These are phyloP conservation scores for Heliconius melpomene DNA, from an alignment of 1,140 invertebrate species.

Conservation along the genomic window DNA sequence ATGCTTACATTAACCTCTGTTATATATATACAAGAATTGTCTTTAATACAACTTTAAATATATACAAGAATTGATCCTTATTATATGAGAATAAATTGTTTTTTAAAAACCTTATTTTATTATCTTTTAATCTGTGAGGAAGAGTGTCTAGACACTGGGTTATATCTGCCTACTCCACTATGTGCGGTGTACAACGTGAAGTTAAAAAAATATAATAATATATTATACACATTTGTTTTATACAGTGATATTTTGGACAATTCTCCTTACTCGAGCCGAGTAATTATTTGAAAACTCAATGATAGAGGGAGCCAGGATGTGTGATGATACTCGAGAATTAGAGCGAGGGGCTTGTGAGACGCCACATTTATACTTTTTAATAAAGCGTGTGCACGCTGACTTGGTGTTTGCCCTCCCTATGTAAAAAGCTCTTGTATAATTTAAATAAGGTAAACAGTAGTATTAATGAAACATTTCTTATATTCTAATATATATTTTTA, in stretches of 20 bases:
- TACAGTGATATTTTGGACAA: background rate
- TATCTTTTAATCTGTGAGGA: too few relatives aligned
- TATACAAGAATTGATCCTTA: background rate
- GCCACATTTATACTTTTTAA: constrained; percentile 11
- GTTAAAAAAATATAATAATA: background rate
- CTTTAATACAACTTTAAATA: background rate
- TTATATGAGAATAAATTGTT: too few relatives aligned
- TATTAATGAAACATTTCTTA: background rate
- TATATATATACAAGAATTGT: constrained; percentile 16
- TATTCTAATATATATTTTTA: background rate
- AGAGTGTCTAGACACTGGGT: too few relatives aligned
- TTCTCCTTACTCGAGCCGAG: background rate
- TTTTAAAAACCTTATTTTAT: too few relatives aligned
- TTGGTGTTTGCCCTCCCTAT: background rate
- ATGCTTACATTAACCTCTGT: constrained; percentile 12
- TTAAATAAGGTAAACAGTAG: background rate
- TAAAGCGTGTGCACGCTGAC: background rate
- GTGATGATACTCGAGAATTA: constrained; percentile 7
- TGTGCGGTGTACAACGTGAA: too few relatives aligned
- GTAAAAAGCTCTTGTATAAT: background rate
- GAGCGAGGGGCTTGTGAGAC: constrained; percentile 9
- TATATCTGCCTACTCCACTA: too few relatives aligned
- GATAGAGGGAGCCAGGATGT: constrained; percentile 9
- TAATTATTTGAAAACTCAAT: constrained; percentile 7
- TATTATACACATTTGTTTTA: background rate